Base-by-base conservation (phyloP, 1,140 invertebrate species). In the Microplitis mediator region DNA sequence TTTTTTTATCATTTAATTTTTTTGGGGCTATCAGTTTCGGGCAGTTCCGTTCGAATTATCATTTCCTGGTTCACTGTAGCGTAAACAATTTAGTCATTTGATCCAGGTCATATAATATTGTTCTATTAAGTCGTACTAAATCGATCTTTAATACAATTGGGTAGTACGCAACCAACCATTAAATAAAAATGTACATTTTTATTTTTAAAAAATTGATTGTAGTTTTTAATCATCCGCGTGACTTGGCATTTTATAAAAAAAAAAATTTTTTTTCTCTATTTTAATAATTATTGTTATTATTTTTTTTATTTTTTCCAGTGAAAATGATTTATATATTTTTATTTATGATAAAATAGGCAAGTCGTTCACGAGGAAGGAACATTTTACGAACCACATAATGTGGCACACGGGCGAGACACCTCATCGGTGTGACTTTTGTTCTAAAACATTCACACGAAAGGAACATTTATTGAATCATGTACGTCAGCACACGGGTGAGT, bases 341-440 rank as follows among this genome's bases (percentile, higher is more conserved):
- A 45, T 61, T 74, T 76, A 71, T 74, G 73, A 79, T 62, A 76
- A 67, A 74, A 66, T 75, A 87, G 86, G 86, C 75, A 96, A 95
- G 88, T 92, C 92, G 54, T 96, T 96, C 85, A 95, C 94, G 63
- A 90, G 94, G 81, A 94, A 93, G 87, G 93, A 94, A 88, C 93
- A 94, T 84, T 93, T 94, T 87, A 93, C 92, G 90, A 94, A 94
- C 88, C 93, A 95, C 88, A 93, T 94, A 84, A 90, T 94, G 89
- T 94, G 93, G 91, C 93, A 95, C 82, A 94, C 93, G 74, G 94
- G 95, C 72, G 94, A 96, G 85, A 95, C 94, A 60, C 93, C 93
- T n/a, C 93, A 94, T 85, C 91, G 93, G 58, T 95, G 93, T 82
- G 93, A 94, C 84, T 94, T 94, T 83, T 94, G 93, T 82, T 92